Base-by-base conservation (phyloP, 2,113 vertebrate species). In the Diadophis punctatus region DNA sequence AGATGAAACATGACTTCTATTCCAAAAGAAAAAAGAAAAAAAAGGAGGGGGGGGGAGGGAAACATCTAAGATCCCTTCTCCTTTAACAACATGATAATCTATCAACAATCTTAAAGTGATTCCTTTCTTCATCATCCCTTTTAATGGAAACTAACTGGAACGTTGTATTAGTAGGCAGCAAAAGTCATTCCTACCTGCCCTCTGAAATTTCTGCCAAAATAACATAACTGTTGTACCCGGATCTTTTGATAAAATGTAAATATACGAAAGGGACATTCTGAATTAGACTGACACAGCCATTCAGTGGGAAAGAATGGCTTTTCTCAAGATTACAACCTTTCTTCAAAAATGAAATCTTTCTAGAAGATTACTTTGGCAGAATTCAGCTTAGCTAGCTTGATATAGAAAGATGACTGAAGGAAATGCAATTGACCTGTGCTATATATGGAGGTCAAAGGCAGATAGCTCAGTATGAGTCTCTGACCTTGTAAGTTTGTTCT, bases 381-480 rank as follows among this genome's bases (percentile, higher is more conserved):
- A 93, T 88, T 90, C 88, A 63, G 92, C 55, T 90, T 86, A 63
- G 88, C 92, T 55, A 39, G 92, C 88, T 48, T 63, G 88, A 93
- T 93, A 60, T 16, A 60, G 88, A n/a, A 49, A 86, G 86, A 63
- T 52, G 55, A 93, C 92, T 27, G 88, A 51, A 93, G 92, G 88
- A 93, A 90, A 92, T 92, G 88, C 92, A 92, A 86, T 86, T 93
- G 92, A 93, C 88, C 88, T 93, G 80, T n/a, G 92, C 80, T 93
- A 63, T 51, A 84, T 48, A 51, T 46, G 80, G 80, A 93, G 92
- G 92, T 90, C 74, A 93, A 90, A 86, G 80, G n/a, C 16, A 84
- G 88, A 90, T 52, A 93, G 92, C 92, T 90, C 74, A 90, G 92
- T n/a, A 46, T 16, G 27, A 84, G 23, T 52, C 88, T 34, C 80